Evolutionary conservation across 2,113 vertebrate genomes (phyloP).

Genomic region (Pteronura brasiliensis): DNA sequence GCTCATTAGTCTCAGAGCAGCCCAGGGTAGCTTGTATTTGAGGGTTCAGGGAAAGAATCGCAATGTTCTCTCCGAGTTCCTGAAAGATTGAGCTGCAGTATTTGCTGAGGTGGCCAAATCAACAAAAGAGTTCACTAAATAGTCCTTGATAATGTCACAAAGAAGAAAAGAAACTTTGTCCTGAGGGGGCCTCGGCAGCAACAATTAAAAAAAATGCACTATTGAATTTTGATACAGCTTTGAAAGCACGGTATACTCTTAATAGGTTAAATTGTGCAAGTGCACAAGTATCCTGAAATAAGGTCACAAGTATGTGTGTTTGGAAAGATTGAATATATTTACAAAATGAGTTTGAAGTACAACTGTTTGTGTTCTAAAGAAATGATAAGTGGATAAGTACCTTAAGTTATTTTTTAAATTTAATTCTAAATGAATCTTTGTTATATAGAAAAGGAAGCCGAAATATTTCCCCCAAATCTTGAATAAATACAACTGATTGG

Average conservation of each 20-base stretch:
- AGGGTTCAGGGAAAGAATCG: not conserved
- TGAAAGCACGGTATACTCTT: not conserved
- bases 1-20: not conserved
- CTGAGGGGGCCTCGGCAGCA: not conserved
- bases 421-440: slow-evolving; percentile 16
- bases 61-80: not conserved
- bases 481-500: not conserved
- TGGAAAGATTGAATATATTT: not conserved
- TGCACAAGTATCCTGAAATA: not conserved
- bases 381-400: not conserved
- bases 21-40: not conserved
- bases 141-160: not conserved
- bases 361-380: not conserved
- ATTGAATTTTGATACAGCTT: not conserved
- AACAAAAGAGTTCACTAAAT: not conserved
- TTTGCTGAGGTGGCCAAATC: not conserved
- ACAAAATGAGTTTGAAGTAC: not conserved
- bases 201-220: not conserved
- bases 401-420: not conserved
- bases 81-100: not conserved
- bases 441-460: not conserved
- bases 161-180: not conserved
- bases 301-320: not conserved
- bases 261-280: not conserved
- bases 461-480: not conserved